Evolutionary conservation across 2,888 invertebrate genomes (phyloP), one percentile per base, ranked within the genome.

Genomic region (Apocheima hispidaria): DNA sequence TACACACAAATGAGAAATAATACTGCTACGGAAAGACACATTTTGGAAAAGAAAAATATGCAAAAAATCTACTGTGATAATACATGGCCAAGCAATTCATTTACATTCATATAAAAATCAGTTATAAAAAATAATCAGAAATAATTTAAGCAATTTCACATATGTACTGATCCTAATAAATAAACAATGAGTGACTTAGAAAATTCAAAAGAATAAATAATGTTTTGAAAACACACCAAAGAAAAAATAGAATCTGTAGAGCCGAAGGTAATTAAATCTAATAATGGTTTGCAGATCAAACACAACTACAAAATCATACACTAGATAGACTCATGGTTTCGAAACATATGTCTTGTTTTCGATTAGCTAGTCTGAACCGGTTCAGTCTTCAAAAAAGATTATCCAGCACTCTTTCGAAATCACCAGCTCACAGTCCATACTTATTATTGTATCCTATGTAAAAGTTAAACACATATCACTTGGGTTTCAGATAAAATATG

Each of bases 401-500:
- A 21, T 23, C 23, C 33, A 35, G 2, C 35, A 33, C 44, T 41
- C 50, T 44, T 62, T 62, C 36, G 40, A 57, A 57, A 62, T 23
- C 52, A 56, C 35, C 41, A 48, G 41, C 23, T 35, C 36, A 49
- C 30, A 30, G 26, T 48, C 49, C 52, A 52, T 16, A 7, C 41
- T 66, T 57, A 73, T 68, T 72, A 73, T 72, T 73, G 75, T 76
- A 80, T 79, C 78, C 68, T 73, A 74, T 75, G 74, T 78, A 74
- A 75, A 74, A 52, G 46, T 58, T 48, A 60, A 60, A 73, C 73
- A 74, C 77, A 77, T 82, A 81, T 82, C 81, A 82, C 81, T 62
- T 61, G 79, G 79, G 74, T 70, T 73, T 78, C 18, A 75, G 81
- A 77, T 80, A 87, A 85, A 81, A 86, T 84, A 82, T 81, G 81